Base-by-base conservation (phyloP, 1,140 invertebrate genomes). In the Bombus affinis region DNA sequence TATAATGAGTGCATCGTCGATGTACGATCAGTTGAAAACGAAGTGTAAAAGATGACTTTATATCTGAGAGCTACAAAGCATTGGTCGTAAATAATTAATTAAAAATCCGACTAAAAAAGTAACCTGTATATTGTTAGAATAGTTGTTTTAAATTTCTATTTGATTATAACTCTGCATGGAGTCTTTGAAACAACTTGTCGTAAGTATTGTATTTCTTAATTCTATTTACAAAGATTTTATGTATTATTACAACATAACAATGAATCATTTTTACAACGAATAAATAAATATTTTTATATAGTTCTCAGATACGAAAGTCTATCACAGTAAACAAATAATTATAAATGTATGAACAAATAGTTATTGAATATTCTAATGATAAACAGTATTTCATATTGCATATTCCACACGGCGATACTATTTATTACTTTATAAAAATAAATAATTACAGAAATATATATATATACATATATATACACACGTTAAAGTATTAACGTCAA, bases 331-430 rank as follows among this genome's bases (percentile, higher is more conserved):
- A 35, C 13, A 71, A 84, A 79, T 79, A 79, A 71, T 32, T 79
- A 73, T 71, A 44, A 84, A 85, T 78, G 39, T 84, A 87, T 81
- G 86, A 79, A 82, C 65, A 86, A 73, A 78, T 83, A 88, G 86
- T 78, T 91, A 83, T 71, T 86, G 42, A 81, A 87, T 84, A 89
- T 86, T 84, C 75, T 74, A 59, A 81, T 35, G 70, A 87, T 85
- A 83, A 70, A 89, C 80, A 86, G 84, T 91, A 91, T 88, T 92
- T 90, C 79, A 87, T 89, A 87, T 87, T 81, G 80, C 78, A 88
- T 91, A 92, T 91, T 92, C 90, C 86, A 83, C 82, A 92, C 89
- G 91, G 90, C 91, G 85, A 91, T 92, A 91, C 86, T 87, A 90
- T 70, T 75, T 88, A 87, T 89, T 90, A 89, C 85, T 90, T 91